Evolutionary conservation across 2,797 vertebrate species (phyloP).

Genomic region (Eutrigla gurnardus): DNA sequence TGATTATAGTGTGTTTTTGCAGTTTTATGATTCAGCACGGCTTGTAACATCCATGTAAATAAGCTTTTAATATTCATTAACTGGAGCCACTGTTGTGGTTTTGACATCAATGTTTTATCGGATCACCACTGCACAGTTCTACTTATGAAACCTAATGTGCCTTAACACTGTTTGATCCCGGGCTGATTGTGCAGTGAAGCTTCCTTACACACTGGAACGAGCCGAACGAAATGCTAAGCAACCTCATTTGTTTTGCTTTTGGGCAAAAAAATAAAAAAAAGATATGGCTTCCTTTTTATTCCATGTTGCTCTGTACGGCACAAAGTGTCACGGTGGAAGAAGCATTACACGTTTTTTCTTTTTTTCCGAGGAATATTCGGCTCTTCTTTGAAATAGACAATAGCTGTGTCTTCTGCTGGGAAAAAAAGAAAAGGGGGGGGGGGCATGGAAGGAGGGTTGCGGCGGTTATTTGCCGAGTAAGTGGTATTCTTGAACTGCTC

Average conservation of each 20-base stretch:
- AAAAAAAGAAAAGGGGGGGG: neutral
- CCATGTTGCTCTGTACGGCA: constrained; percentile 19
- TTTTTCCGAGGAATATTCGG: constrained; percentile 33
- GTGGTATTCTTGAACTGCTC: constrained; percentile 42
- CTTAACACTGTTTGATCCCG: constrained; percentile 40
- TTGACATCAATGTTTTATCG: constrained; percentile 37
- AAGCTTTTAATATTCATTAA: constrained; percentile 52
- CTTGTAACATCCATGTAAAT: constrained; percentile 54
- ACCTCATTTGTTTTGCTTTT: constrained; percentile 45
- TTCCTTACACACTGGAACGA: constrained; percentile 6
- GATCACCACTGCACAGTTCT: constrained; percentile 13
- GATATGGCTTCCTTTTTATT: constrained; percentile 31
- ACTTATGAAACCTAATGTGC: constrained; percentile 36
- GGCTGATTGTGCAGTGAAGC: constrained; percentile 28
- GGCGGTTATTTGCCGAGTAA: constrained; percentile 41
- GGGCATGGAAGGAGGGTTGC: constrained; percentile 17
- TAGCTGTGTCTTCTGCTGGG: constrained; percentile 5
- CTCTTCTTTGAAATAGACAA: constrained; percentile 32
- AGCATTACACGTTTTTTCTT: neutral
- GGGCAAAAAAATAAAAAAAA: constrained; percentile 12
- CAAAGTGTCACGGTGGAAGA: constrained; percentile 29
- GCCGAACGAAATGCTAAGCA: constrained; percentile 45
- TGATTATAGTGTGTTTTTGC: constrained; percentile 54
- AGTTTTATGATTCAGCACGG: constrained; percentile 45
- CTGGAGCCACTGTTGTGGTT: constrained; percentile 19